Conservation (phyloP, 2,113 vertebrate genomes). For the Pachycephala philippinensis region DNA sequence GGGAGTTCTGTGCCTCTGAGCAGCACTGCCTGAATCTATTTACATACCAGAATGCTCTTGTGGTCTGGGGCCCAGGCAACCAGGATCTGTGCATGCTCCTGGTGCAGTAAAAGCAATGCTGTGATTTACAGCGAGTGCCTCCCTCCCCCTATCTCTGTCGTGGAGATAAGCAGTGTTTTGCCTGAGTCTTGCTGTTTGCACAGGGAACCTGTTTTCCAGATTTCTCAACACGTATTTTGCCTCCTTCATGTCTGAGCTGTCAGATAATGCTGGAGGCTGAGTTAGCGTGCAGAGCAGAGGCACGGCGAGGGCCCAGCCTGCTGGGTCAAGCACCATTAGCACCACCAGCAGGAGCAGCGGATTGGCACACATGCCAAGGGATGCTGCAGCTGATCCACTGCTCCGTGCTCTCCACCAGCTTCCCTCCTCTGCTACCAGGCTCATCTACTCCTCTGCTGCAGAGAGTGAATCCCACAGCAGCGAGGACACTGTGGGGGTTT, state of each 20-base stretch:
- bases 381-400: background rate
- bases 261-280: background rate
- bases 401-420: background rate
- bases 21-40: background rate
- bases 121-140: background rate
- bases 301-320: background rate
- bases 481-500: accelerated
- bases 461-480: accelerated
- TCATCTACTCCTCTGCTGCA: background rate
- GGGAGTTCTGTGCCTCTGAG: background rate
- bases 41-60: background rate
- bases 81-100: accelerated
- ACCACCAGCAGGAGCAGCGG: background rate
- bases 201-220: background rate
- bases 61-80: background rate
- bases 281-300: background rate
- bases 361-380: background rate
- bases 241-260: background rate
- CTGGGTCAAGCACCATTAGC: background rate
- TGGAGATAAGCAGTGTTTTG: background rate
- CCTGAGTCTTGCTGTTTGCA: background rate
- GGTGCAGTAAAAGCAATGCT: accelerated
- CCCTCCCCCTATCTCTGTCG: background rate
- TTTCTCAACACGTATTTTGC: background rate
- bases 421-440: background rate